A percentile compares a stretch with the other conserved stretches of the same genome.
These are phyloP conservation scores for Loxodonta africana DNA, from an alignment of 2,113 vertebrate genomes.

Conservation along the genomic window DNA sequence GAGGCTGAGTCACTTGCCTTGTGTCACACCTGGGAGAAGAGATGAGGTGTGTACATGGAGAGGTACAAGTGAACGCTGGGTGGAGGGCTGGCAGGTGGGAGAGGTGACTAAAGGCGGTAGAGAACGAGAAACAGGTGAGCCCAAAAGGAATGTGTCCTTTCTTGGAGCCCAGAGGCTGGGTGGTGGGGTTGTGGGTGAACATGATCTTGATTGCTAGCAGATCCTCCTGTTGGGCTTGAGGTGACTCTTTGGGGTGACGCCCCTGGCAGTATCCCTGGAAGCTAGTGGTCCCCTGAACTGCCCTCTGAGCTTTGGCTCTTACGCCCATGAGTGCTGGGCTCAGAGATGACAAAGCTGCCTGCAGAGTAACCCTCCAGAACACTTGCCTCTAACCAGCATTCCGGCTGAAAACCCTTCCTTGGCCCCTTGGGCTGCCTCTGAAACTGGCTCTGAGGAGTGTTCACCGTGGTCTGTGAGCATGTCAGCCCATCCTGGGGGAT, in stretches of 20 bases:
- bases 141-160: background rate
- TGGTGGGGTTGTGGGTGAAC: fast-evolving
- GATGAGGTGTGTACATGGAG: background rate
- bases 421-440: background rate
- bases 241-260: background rate
- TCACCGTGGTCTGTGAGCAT: background rate
- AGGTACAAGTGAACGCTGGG: background rate
- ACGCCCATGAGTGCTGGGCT: fast-evolving
- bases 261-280: background rate
- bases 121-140: background rate
- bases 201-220: no score
- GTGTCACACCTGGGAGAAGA: background rate
- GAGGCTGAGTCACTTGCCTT: background rate
- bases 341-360: background rate
- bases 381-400: fast-evolving
- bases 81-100: background rate
- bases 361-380: no score
- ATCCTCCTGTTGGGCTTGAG: background rate
- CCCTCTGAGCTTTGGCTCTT: background rate
- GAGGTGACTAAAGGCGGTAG: background rate
- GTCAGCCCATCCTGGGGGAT: background rate
- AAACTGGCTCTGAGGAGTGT: background rate
- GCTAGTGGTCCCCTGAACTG: background rate
- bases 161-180: background rate
- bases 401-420: background rate